Evolutionary conservation across 35 echinoderm and acorn worm genomes (phyloP).

Genomic region (Heliocidaris tuberculata): DNA sequence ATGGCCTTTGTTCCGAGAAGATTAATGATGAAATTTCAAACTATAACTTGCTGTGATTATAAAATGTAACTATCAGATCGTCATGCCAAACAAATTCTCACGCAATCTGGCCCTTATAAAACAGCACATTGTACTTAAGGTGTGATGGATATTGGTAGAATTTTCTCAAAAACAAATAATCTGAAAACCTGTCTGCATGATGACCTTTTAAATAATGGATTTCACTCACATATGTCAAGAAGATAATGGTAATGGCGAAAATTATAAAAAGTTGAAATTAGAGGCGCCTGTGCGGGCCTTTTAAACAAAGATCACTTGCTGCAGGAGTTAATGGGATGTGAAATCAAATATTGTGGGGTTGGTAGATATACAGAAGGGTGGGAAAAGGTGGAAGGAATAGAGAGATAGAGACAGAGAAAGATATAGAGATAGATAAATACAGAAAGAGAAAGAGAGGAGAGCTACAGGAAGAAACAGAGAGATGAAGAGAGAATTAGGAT

Average conservation of each 20-base stretch:
- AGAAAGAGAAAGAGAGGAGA: no score
- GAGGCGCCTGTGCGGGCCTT: neutral
- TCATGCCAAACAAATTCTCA: no score
- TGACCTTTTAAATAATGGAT: neutral
- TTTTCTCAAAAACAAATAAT: neutral
- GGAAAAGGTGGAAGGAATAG: neutral
- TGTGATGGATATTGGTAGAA: neutral
- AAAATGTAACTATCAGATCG: no score
- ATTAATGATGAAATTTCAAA: no score
- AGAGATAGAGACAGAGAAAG: no score
- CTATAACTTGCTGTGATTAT: no score
- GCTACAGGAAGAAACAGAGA: no score
- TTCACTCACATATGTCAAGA: neutral
- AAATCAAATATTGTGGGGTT: neutral
- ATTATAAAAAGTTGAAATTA: neutral
- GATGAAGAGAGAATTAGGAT: no score
- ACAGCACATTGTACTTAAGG: no score
- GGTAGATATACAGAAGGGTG: neutral
- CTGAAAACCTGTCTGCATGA: neutral
- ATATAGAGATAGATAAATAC: no score
- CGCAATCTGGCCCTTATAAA: no score
- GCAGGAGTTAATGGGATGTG: neutral
- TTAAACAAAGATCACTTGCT: neutral
- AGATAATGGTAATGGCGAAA: neutral
- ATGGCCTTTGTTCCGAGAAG: no score